Percentiles rank a stretch among this genome's conserved stretches.
Conservation (phyloP, 2,797 vertebrate species). For the Spatula versicolor region DNA sequence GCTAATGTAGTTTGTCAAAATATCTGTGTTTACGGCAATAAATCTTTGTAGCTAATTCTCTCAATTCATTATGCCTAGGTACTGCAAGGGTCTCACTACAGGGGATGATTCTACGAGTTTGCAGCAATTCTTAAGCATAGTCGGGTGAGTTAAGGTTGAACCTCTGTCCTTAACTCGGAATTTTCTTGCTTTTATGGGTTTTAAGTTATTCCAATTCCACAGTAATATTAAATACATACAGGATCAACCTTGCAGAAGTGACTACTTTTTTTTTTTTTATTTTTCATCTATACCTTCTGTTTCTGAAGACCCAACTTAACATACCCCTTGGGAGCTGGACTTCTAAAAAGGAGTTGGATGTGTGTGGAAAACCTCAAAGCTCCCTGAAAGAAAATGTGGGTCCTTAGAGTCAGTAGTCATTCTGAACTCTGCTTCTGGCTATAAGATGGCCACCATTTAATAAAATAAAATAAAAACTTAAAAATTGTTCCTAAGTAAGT, state of each 20-base stretch:
- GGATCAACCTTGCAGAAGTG: not conserved
- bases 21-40: conserved; percentile 51
- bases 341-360: not conserved
- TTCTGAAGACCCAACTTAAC: not conserved
- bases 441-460: not conserved
- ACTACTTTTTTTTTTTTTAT: not conserved
- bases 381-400: not conserved
- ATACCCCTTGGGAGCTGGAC: not conserved
- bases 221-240: not conserved
- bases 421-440: not conserved
- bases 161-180: conserved; percentile 75
- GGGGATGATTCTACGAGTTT: conserved; percentile 75
- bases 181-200: conserved; percentile 75
- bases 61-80: conserved; percentile 77
- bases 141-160: conserved; percentile 78
- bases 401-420: not conserved
- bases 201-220: conserved; percentile 63
- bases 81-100: conserved; percentile 76
- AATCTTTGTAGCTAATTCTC: conserved; percentile 72
- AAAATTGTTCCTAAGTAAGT: not conserved
- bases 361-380: not conserved
- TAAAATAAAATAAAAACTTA: not conserved
- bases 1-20: conserved; percentile 22
- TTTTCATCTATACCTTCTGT: not conserved
- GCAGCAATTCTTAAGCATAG: conserved; percentile 77